Evolutionary conservation across 2,113 vertebrate genomes (phyloP).

Genomic region (Corythoichthys haematopterus): DNA sequence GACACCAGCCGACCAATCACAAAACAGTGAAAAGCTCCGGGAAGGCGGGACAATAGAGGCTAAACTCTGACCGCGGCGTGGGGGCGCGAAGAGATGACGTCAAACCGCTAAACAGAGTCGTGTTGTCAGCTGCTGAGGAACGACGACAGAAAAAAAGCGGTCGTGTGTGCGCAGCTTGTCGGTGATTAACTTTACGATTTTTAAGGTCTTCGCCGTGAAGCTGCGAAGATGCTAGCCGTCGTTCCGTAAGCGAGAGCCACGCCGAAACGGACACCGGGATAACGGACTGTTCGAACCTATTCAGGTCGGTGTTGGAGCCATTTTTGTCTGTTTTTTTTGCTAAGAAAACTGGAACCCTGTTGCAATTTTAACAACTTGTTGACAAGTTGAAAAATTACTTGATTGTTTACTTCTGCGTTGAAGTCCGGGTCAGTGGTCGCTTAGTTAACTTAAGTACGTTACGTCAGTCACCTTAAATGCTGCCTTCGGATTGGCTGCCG

Average conservation of each 20-base stretch:
- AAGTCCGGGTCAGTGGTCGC: not conserved
- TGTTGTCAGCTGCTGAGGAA: slow-evolving; percentile 62
- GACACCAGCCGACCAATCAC: slow-evolving; percentile 37
- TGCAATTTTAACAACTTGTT: not conserved
- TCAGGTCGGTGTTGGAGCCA: not conserved
- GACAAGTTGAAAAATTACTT: not conserved
- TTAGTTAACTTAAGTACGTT: not conserved
- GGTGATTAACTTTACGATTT: not conserved
- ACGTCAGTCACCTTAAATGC: not conserved
- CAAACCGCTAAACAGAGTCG: slow-evolving; percentile 32
- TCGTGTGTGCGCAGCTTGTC: not conserved
- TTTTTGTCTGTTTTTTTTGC: not conserved
- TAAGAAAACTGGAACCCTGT: not conserved
- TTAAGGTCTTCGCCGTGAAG: not conserved
- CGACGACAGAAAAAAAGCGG: slow-evolving; percentile 41
- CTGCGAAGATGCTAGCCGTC: not conserved
- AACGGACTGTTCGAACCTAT: not conserved
- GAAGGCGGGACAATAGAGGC: not conserved
- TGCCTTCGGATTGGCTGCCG: not conserved
- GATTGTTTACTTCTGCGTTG: not conserved
- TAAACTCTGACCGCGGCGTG: slow-evolving; percentile 8
- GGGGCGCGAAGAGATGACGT: slow-evolving; percentile 52
- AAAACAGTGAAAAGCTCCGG: slow-evolving; percentile 13
- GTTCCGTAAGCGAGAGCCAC: not conserved
- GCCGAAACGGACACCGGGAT: not conserved